Evolutionary conservation across 2,888 invertebrate genomes (phyloP), one percentile per base, ranked within the genome.

Genomic region (Taenaris catops): DNA sequence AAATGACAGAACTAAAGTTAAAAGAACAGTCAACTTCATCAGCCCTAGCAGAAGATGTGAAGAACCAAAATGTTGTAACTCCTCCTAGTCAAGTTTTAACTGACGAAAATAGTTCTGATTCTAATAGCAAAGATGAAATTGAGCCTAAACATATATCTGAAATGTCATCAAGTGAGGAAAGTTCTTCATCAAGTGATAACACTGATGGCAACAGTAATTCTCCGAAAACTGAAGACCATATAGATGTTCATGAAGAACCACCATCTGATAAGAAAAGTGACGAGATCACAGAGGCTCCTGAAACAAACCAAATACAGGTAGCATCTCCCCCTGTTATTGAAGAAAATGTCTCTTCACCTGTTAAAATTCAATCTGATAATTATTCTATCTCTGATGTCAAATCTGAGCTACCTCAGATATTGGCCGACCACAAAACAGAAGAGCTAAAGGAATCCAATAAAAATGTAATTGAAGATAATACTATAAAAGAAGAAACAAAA

Each of bases 151-250:
- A 63, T 7, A 63, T 70, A 31, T 65, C 71, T 36, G 83, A 84
- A 55, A 65, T 76, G 1, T 71, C 75, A 23, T 79, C 83, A 18
- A 83, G 79, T 55, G 86, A 84, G 48, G 83, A 83, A 47, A 84
- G 79, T 48, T 84, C 81, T 9, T 80, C 80, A 16, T 81, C 81
- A 5, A 83, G 81, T 63, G 86, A 83, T 33, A 83, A 80, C 32
- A 83, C 75, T 37, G 81, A 83, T 62, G 74, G 74, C 1, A 84
- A 78, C 40, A 83, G 84, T 42, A 79, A 74, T 46, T 86, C 87
- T 4, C 83, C 87, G 2, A 84, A 80, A 50, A 49, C 63, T 23
- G 72, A 55, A n/a, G 57, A 65, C 34, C 44, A 52, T 34, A 35
- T 48, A 24, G 44, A 43, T 36, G 11, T 51, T 51, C 29, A 55